Evolutionary conservation across 2,888 invertebrate genomes (phyloP).

Genomic region (Apamea monoglypha): DNA sequence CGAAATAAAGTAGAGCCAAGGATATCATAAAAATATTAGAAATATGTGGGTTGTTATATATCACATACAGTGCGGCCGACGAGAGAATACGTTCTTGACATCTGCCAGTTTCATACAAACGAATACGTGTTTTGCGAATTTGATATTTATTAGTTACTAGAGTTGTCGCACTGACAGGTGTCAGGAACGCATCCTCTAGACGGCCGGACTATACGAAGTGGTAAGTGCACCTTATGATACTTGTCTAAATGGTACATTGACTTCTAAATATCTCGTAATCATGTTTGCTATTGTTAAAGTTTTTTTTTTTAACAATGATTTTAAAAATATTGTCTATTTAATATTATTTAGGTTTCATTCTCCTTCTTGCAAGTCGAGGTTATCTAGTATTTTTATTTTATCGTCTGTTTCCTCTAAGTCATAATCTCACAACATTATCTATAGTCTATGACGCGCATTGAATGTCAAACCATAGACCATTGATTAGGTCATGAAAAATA

Average conservation of each 20-base stretch:
- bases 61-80: neutral
- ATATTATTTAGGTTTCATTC: constrained; percentile 16
- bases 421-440: constrained; percentile 49
- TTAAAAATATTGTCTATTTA: neutral
- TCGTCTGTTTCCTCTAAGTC: constrained; percentile 53
- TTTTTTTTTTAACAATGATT: neutral
- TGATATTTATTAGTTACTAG: too few species aligned
- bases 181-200: too few species aligned
- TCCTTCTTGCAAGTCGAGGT: constrained; percentile 36
- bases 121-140: too few species aligned
- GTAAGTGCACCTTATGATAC: neutral
- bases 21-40: neutral
- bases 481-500: constrained; percentile 57
- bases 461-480: constrained; percentile 44
- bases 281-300: neutral
- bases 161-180: neutral
- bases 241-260: neutral
- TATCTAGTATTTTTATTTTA: constrained; percentile 48
- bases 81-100: neutral
- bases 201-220: neutral
- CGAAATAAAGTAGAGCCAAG: constrained; percentile 32
- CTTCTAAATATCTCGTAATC: neutral
- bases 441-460: constrained; percentile 21
- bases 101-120: too few species aligned
- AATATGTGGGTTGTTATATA: neutral